Evolutionary conservation across 2,113 vertebrate genomes (phyloP), one percentile per base, ranked within the genome.

Genomic region (Piaya cayana): DNA sequence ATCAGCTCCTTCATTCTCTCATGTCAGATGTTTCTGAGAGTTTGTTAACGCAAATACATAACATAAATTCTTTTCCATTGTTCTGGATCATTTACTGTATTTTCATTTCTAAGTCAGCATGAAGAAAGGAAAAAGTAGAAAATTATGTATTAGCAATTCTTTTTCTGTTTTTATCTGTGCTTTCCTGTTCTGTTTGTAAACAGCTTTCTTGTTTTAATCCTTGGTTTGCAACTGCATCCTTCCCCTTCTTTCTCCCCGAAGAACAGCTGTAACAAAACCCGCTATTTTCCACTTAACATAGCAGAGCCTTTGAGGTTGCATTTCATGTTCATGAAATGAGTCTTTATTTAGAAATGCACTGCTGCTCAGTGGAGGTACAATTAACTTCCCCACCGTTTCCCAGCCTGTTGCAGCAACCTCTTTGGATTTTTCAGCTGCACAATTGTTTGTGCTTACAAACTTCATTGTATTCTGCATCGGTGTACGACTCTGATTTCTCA

Each of bases 381-480:
- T 37, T 81, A 42, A 30, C 60, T 84, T 81, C 30, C 62, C 34
- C 15, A 5, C 69, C 1, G 0, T 55, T 74, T 30, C 34, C 55
- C 34, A 52, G 27, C 76, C 82, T 80, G 30, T 45, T 67, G 34
- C n/a, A 82, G 58, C 27, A 68, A 9, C 12, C 17, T 27, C 49
- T 91, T 75, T 86, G 72, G 37, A 30, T 91, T 95, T 95, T 92
- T 68, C 83, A 72, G 36, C 82, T 76, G 74, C 74, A 90, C 60
- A 20, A 17, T 45, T 69, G 36, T 43, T 71, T 37, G 75, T 91
- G 50, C 56, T n/a, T 72, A 22, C 53, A 69, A 30, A 50, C 22
- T 60, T 8, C 2, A 2, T 90, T 77, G 23, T 71, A 45, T 83
- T 79, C 69, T 37, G 56, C 92, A 37, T 70, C 72, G 19, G 3